Base-by-base conservation (phyloP, 2,888 invertebrate genomes). In the Epinotia ramella region DNA sequence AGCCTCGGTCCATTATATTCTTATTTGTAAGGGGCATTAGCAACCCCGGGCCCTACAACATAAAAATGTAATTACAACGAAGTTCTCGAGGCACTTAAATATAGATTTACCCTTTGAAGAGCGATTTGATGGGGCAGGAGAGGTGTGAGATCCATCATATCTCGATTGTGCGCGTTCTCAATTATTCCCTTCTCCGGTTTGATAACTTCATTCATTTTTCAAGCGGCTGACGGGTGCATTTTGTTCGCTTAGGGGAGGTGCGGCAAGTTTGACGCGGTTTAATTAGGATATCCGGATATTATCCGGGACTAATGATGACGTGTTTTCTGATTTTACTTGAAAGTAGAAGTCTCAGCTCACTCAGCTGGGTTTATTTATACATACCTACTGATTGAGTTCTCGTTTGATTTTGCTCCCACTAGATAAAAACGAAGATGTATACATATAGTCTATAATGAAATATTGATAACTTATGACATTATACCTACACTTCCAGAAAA, bases 31-130 rank as follows among this genome's bases (percentile, higher is more conserved):
- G 85, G 84, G 83, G 89, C 89, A 89, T 91, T 90, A 91, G 89
- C 83, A 83, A 77, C 66, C 82, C 79, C 83, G 79, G 80, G 76
- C 85, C 87, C 85, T 81, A 89, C 89, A 89, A 87, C 85, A 93
- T 92, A 93, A 93, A 93, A 93, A 93, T 89, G 92, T 92, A 93
- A 93, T 93, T 93, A 93, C 90, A 89, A 89, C 86, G 86, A 91
- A 89, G 84, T 90, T 89, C 83, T 83, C 81, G 81, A 80, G 84
- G 89, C 89, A 92, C 92, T 93, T 90, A 93, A 92, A 93, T 92
- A 92, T 91, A 93, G 91, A 93, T 93, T 93, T 93, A 93, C 93
- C 91, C 92, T 92, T 92, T 91, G 88, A 86, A 90, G 88, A 89
- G 88, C 86, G 86, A 88, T 90, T 91, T 88, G 89, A 90, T 89